A percentile compares a stretch with the other conserved stretches of the same genome.
Conservation (phyloP, 2,888 invertebrate species). For the Heliconius charithonia region DNA sequence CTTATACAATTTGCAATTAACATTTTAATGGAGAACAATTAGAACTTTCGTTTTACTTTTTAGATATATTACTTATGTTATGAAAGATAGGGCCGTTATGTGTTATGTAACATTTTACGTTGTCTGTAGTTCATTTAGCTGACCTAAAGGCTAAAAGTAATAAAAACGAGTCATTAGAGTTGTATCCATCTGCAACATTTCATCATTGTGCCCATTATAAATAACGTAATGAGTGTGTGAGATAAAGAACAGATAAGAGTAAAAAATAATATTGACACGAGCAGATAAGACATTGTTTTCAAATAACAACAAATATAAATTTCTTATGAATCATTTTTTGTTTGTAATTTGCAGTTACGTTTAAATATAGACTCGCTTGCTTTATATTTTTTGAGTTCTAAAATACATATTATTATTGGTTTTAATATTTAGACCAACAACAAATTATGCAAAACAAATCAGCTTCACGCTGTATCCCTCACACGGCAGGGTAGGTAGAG, state of each 20-base stretch:
- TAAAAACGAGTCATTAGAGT: conserved; percentile 15
- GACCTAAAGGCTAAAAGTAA: conserved; percentile 5
- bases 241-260: conserved; percentile 13
- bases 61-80: neutral
- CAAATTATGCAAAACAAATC: no score
- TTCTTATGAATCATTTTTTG: conserved; percentile 42
- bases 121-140: neutral
- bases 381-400: conserved; percentile 48
- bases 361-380: neutral
- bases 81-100: neutral
- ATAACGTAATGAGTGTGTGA: conserved; percentile 13
- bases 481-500: no score
- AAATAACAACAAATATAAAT: conserved; percentile 28
- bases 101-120: conserved; percentile 1
- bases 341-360: conserved; percentile 61
- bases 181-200: conserved; percentile 3
- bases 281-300: conserved; percentile 23
- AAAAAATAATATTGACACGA: conserved; percentile 26
- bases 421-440: neutral
- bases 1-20: conserved; percentile 39
- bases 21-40: conserved; percentile 30
- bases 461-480: no score
- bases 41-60: conserved; percentile 6
- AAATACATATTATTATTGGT: neutral
- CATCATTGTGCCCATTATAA: conserved; percentile 7